phyloP scores from a whole-genome alignment of 2,888 invertebrate species.

The Cephonodes hylas region DNA sequence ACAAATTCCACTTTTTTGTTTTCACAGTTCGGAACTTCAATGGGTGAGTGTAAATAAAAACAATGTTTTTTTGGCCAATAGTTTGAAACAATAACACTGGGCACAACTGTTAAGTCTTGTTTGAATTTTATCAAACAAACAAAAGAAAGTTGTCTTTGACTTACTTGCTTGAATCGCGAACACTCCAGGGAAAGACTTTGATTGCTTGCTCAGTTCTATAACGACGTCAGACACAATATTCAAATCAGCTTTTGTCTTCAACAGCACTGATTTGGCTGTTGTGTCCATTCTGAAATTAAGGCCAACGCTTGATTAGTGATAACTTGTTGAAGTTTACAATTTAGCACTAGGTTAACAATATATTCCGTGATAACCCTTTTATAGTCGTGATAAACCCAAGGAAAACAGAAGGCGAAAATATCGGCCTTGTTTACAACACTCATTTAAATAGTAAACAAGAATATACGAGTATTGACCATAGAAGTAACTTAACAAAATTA shows the following conservation, averaged over 20 bases:
- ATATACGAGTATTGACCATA: too few species aligned
- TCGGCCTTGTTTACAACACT: too few species aligned
- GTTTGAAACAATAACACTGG: too few species aligned
- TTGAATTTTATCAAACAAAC: neutral
- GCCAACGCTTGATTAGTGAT: neutral
- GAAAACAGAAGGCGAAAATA: too few species aligned
- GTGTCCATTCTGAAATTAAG: conserved; percentile 49
- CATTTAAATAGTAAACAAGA: too few species aligned
- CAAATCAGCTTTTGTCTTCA: conserved; percentile 53
- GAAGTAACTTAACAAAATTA: too few species aligned
- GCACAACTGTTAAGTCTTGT: too few species aligned
- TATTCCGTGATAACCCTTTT: neutral
- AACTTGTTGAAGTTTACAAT: neutral
- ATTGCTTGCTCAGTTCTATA: conserved; percentile 36
- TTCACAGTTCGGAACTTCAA: too few species aligned
- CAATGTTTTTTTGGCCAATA: too few species aligned
- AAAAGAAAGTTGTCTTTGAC: conserved; percentile 20
- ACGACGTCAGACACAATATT: conserved; percentile 44
- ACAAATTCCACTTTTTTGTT: too few species aligned
- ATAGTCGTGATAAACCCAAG: neutral
- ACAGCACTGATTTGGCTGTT: conserved; percentile 44
- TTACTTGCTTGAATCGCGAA: conserved; percentile 55
- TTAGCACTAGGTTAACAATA: neutral
- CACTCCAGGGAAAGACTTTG: conserved; percentile 43
- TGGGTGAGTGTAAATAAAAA: too few species aligned